These are phyloP conservation scores for Archips xylosteana DNA, from an alignment of 2,888 invertebrate genomes.

Conservation along the genomic window DNA sequence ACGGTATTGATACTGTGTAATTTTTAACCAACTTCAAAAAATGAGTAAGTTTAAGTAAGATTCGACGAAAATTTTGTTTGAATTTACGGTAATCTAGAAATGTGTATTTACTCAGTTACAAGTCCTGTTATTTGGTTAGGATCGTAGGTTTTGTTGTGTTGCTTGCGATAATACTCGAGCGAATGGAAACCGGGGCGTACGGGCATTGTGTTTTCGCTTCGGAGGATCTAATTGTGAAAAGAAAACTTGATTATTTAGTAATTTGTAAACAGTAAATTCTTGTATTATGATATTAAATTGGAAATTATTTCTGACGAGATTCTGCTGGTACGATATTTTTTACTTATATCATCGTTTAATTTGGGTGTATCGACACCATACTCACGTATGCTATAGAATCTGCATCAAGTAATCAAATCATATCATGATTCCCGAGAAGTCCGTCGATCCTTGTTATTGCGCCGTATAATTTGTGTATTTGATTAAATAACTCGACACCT, in stretches of 20 bases:
- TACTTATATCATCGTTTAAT: no score
- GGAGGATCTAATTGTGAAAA: conserved; percentile 58
- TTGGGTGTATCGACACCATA: background rate
- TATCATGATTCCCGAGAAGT: conserved; percentile 42
- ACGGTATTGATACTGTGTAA: no score
- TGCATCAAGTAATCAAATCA: conserved; percentile 47
- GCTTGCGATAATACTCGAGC: conserved; percentile 61
- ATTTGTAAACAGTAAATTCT: no score
- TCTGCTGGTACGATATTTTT: no score
- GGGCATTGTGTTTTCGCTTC: conserved; percentile 65
- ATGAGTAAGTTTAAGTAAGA: no score
- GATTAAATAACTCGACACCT: conserved; percentile 26
- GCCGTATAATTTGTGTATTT: conserved; percentile 47
- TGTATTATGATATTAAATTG: no score
- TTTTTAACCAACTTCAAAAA: no score
- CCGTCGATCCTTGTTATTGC: conserved; percentile 49
- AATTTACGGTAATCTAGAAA: no score
- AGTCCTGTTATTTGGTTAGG: conserved; percentile 50
- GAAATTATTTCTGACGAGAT: no score
- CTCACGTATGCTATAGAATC: conserved; percentile 46
- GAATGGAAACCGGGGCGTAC: conserved; percentile 62
- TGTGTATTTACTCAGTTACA: conserved; percentile 56
- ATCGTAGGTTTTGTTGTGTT: conserved; percentile 49
- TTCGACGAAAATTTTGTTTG: no score
- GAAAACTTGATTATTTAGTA: conserved; percentile 27